phyloP scores from a whole-genome alignment of 2,797 vertebrate genomes.

The Brachymystax lenok region DNA sequence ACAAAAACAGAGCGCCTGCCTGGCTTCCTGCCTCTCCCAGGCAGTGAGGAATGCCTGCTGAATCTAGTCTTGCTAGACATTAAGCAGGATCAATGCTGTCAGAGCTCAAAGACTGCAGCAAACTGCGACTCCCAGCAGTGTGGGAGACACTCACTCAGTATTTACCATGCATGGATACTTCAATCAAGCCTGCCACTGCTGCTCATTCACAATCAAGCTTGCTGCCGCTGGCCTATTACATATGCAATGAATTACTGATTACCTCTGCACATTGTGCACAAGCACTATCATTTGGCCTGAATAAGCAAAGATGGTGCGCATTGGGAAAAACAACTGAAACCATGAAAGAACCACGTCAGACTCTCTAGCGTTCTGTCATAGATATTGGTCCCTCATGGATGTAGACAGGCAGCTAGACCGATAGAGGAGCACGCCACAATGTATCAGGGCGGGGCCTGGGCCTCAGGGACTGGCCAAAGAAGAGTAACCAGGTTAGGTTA shows the following conservation, averaged over 20 bases:
- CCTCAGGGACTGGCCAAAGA: constrained; percentile 17
- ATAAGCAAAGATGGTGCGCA: background rate
- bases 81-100: constrained; percentile 31
- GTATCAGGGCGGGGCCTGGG: background rate
- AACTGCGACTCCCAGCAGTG: constrained; percentile 6
- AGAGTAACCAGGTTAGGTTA: constrained; percentile 35
- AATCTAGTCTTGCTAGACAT: constrained; percentile 5
- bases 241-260: constrained; percentile 1
- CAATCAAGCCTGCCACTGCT: background rate
- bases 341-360: background rate
- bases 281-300: background rate
- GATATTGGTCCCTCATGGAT: background rate
- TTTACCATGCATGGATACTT: constrained; percentile 1
- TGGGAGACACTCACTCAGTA: constrained; percentile 1
- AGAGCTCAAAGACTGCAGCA: constrained; percentile 27
- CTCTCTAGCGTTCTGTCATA: background rate
- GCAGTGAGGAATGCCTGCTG: constrained; percentile 15
- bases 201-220: background rate
- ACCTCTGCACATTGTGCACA: background rate
- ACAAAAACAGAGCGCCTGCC: constrained; percentile 40
- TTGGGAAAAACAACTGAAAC: background rate
- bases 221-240: constrained; percentile 8
- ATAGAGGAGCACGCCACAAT: background rate
- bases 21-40: background rate
- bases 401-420: no score